Base-by-base conservation (phyloP, 1,140 invertebrate genomes). In the Drosophila melanica region DNA sequence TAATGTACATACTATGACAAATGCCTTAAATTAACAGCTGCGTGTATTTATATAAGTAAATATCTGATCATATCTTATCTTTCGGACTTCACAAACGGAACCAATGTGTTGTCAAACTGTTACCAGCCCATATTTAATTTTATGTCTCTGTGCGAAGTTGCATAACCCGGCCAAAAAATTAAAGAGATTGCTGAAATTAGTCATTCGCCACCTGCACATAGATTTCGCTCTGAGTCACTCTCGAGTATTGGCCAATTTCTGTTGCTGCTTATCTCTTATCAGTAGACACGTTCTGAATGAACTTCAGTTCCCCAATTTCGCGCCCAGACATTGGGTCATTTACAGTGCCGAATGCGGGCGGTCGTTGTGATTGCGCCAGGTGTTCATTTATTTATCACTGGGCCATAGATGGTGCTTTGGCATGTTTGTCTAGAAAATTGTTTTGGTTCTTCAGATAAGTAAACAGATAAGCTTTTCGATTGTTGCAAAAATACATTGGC, bases 201-300 rank as follows among this genome's bases (percentile, higher is more conserved):
- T 60, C 57, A 60, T 35, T 33, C 16, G 60, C 66, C 81, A 85
- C 78, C 81, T 87, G 81, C 51, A 20, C 44, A 20, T 12, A 0
- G 12, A n/a, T 6, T 37, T 33, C 33, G 27, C 62, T 20, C 23
- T 84, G 80, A 84, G 33, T 84, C 80, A 84, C 42, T 18, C 4
- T 27, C n/a, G 10, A 59, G 44, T 39, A 30, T 78, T 48, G 57
- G 30, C 45, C 42, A 51, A 44, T 44, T 37, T 48, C 23, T 5
- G 27, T 7, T 27, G 27, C 27, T 1, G 57, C 62, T 69, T 23
- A 63, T 20, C 23, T 10, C 39, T 66, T 71, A 77, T 80, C 74
- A 65, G 18, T 54, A 16, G 20, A 47, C 53, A 76, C 78, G 59
- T 48, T 51, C 70, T 76, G 71, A 79, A 76, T 84, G 80, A 84